phyloP scores from a whole-genome alignment of 1,140 invertebrate species.

The Trichomalopsis sarcophagae region DNA sequence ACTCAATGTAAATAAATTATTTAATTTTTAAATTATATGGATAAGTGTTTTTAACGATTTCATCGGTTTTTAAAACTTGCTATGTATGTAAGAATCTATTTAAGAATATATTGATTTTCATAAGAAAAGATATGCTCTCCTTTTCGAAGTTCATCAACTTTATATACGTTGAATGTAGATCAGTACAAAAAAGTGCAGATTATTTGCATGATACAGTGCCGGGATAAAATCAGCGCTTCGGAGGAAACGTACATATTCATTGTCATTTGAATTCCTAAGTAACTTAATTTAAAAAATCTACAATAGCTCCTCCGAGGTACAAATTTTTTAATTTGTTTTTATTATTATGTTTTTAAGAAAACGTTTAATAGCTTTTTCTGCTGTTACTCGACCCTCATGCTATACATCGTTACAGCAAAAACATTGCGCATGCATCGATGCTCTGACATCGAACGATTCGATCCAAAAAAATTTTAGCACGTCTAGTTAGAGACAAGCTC shows the following conservation, averaged over 20 bases:
- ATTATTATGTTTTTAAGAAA: slow-evolving; percentile 22
- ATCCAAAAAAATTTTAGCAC: background rate
- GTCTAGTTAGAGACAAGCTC: too few relatives aligned
- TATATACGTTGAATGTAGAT: slow-evolving; percentile 68
- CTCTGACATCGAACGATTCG: slow-evolving; percentile 18
- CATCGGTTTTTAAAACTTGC: too few relatives aligned
- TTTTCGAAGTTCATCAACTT: slow-evolving; percentile 29
- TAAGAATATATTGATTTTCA: background rate
- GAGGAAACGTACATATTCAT: slow-evolving; percentile 76
- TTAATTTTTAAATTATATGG: slow-evolving; percentile 33
- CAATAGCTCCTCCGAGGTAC: slow-evolving; percentile 45
- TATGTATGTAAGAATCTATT: background rate
- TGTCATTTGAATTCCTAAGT: slow-evolving; percentile 52
- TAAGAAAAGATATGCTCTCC: background rate
- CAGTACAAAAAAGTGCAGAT: slow-evolving; percentile 58
- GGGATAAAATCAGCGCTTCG: slow-evolving; percentile 56
- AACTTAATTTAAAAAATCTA: slow-evolving; percentile 25
- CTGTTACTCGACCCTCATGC: slow-evolving; percentile 50
- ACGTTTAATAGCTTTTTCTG: slow-evolving; percentile 40
- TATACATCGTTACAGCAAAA: slow-evolving; percentile 43
- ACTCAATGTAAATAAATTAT: slow-evolving; percentile 63
- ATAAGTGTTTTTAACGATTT: background rate
- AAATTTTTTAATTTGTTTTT: slow-evolving; percentile 34
- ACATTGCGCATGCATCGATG: slow-evolving; percentile 46
- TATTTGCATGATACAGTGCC: slow-evolving; percentile 50